Evolutionary conservation across 2,113 vertebrate species (phyloP).

Genomic region (Planiliza haematocheilus): DNA sequence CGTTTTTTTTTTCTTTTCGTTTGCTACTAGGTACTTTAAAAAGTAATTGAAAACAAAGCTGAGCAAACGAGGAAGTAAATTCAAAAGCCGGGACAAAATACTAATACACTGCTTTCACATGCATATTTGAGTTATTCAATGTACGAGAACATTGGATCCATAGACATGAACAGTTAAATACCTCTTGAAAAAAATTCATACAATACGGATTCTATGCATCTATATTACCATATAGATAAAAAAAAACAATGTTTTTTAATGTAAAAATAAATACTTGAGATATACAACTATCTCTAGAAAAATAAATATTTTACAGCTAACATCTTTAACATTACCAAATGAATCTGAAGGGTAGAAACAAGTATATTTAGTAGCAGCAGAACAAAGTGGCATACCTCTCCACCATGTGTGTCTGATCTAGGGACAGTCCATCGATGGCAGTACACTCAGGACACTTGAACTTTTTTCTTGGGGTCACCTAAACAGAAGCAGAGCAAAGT

Average conservation of each 20-base stretch:
- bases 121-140: too few relatives aligned
- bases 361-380: too few relatives aligned
- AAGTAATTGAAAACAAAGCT: background rate
- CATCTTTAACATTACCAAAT: background rate
- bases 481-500: slow-evolving; percentile 54
- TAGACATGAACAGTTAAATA: too few relatives aligned
- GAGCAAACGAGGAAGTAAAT: background rate
- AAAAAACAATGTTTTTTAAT: too few relatives aligned
- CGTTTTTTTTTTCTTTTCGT: background rate
- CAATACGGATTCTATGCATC: too few relatives aligned
- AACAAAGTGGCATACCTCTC: slow-evolving; percentile 50
- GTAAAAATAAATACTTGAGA: too few relatives aligned
- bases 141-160: too few relatives aligned
- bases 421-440: slow-evolving; percentile 95
- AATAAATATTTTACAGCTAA: background rate
- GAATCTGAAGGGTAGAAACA: background rate
- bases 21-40: background rate
- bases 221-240: too few relatives aligned
- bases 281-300: too few relatives aligned
- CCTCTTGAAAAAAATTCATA: too few relatives aligned
- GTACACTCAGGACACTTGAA: slow-evolving; percentile 99
- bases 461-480: slow-evolving; percentile 99
- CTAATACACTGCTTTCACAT: too few relatives aligned
- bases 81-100: too few relatives aligned
- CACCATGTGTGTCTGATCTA: slow-evolving; percentile 99